phyloP scores from a whole-genome alignment of 2,797 vertebrate genomes.

The Fratercula arctica region DNA sequence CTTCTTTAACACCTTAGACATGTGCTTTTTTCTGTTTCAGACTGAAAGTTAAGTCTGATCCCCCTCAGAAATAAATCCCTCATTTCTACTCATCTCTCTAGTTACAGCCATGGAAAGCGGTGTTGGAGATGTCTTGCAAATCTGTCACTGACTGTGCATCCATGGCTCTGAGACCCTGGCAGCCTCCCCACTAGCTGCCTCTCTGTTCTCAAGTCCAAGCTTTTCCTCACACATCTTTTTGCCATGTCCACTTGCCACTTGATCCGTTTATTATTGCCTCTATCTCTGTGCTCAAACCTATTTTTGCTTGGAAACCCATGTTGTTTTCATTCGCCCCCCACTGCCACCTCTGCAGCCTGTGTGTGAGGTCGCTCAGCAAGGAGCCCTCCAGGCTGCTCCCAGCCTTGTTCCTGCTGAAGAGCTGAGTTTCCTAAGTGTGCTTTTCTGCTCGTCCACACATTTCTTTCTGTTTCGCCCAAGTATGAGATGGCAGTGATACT shows the following conservation, averaged over 20 bases:
- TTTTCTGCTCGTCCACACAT: neutral
- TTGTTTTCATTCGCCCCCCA: rapidly evolving
- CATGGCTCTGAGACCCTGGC: neutral
- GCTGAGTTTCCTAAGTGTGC: neutral
- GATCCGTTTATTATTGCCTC: neutral
- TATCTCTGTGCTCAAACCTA: neutral
- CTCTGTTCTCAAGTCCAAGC: neutral
- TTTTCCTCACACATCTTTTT: neutral
- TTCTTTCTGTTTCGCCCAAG: neutral
- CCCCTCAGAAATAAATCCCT: neutral
- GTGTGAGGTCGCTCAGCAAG: neutral
- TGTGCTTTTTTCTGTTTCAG: neutral
- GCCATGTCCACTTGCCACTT: neutral
- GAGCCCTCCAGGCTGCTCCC: neutral
- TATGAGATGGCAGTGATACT: neutral
- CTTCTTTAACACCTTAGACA: neutral
- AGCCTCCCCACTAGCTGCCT: neutral
- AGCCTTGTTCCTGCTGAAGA: neutral
- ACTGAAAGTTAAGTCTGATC: neutral
- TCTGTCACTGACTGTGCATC: neutral
- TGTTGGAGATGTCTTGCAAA: neutral
- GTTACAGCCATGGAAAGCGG: neutral
- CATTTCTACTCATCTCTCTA: neutral
- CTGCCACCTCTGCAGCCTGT: neutral
- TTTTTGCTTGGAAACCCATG: neutral